A percentile compares a stretch with the other conserved stretches of the same genome.
Conservation (phyloP, 2,797 vertebrate genomes). For the Ciconia nigra region DNA sequence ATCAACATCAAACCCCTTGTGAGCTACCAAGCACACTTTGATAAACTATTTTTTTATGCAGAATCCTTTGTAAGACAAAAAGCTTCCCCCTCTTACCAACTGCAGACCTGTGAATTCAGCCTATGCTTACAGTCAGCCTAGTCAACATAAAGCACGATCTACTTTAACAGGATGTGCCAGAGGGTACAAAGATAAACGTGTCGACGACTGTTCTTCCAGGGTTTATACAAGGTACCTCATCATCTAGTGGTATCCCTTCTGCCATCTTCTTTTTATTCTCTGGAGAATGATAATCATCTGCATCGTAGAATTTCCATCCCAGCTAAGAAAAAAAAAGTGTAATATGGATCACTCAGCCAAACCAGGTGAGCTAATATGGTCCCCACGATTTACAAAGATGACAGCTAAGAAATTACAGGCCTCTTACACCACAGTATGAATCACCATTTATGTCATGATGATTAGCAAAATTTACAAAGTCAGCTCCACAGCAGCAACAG, state of each 20-base stretch:
- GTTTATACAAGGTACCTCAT: constrained; percentile 78
- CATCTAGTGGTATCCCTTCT: constrained; percentile 82
- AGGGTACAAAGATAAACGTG: neutral
- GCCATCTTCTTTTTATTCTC: constrained; percentile 87
- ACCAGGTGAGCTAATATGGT: neutral
- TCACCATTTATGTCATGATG: neutral
- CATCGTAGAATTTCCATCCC: constrained; percentile 88
- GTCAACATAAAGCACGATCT: neutral
- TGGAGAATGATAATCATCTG: constrained; percentile 85
- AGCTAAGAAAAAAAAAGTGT: constrained; percentile 72
- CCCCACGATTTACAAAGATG: neutral
- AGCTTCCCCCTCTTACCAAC: neutral
- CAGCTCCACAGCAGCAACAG: no score
- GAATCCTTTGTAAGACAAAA: neutral
- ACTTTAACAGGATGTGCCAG: neutral
- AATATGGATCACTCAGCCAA: neutral
- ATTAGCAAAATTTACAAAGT: neutral
- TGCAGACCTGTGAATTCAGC: neutral
- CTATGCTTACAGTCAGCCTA: neutral
- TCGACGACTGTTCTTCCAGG: neutral
- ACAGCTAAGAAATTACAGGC: neutral
- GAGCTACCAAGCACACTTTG: neutral
- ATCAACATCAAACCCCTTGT: neutral
- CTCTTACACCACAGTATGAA: neutral
- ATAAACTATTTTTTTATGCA: neutral